Evolutionary conservation across 53 echinoderm and acorn worm genomes (phyloP).

Genomic region (Paelopatides confundens): DNA sequence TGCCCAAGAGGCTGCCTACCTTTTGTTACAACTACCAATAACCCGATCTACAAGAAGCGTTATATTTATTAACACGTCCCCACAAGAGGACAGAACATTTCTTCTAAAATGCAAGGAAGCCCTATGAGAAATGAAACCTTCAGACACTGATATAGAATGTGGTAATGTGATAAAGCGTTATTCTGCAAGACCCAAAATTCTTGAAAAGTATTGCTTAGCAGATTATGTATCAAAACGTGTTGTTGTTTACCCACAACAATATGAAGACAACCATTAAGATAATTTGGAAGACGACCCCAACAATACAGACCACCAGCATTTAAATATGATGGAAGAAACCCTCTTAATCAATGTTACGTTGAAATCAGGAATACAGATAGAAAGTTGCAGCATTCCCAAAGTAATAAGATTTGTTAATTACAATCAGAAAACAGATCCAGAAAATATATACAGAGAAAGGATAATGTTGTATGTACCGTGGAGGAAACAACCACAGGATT

Average conservation of each 20-base stretch:
- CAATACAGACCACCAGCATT: conserved; percentile 20
- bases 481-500: conserved; percentile 8
- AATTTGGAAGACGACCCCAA: conserved; percentile 45
- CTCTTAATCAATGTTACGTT: background rate
- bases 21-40: conserved; percentile 35
- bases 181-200: background rate
- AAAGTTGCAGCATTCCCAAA: background rate
- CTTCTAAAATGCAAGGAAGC: conserved; percentile 16
- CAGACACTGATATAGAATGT: conserved; percentile 40
- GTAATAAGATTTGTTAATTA: conserved; percentile 5
- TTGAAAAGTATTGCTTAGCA: conserved; percentile 19
- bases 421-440: conserved; percentile 10
- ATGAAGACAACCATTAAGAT: conserved; percentile 12
- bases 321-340: background rate
- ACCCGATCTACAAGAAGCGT: background rate
- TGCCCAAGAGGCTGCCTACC: conserved; percentile 51
- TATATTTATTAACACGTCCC: conserved; percentile 13
- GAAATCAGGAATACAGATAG: background rate
- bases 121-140: conserved; percentile 44
- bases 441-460: conserved; percentile 24
- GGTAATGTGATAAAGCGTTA: conserved; percentile 48
- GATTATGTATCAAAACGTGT: conserved; percentile 19
- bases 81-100: conserved; percentile 23
- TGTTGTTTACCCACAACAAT: conserved; percentile 20
- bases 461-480: conserved; percentile 35